These are phyloP conservation scores for Perca fluviatilis DNA, from an alignment of 2,113 vertebrate genomes.

Conservation along the genomic window DNA sequence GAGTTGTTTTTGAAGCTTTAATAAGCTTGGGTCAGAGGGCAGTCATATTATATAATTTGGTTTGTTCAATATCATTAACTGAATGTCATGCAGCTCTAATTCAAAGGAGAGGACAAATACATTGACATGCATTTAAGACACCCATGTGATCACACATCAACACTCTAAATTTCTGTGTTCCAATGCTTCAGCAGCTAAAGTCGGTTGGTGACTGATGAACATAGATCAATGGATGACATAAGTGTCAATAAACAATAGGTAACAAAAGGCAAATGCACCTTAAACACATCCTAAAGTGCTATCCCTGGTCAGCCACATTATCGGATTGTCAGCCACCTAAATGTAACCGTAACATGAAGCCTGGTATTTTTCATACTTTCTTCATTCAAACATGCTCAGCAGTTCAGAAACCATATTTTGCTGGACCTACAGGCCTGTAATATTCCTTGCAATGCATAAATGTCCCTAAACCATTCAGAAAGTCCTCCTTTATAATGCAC, in stretches of 20 bases:
- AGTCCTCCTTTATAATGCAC: not conserved
- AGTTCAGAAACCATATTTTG: not conserved
- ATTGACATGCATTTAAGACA: not conserved
- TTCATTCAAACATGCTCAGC: not conserved
- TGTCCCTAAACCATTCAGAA: not conserved
- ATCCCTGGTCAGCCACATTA: not conserved
- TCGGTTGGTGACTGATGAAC: constrained; percentile 6
- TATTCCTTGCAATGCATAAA: not conserved
- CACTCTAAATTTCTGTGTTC: not conserved
- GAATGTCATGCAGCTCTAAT: not conserved
- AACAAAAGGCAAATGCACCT: constrained; percentile 10
- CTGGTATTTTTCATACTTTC: not conserved
- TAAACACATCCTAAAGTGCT: not conserved
- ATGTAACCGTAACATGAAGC: not conserved
- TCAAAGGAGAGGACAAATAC: not conserved
- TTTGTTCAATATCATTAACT: not conserved
- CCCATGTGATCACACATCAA: not conserved
- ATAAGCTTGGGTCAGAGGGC: not conserved
- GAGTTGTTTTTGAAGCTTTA: not conserved
- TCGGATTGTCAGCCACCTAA: not conserved
- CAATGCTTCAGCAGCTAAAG: constrained; percentile 29
- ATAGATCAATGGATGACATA: constrained; percentile 37
- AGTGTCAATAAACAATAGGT: constrained; percentile 37
- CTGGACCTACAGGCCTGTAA: not conserved
- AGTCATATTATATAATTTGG: not conserved